Evolutionary conservation across 2,797 vertebrate genomes (phyloP), one percentile per base, ranked within the genome.

Genomic region (Cossypha dichroa): DNA sequence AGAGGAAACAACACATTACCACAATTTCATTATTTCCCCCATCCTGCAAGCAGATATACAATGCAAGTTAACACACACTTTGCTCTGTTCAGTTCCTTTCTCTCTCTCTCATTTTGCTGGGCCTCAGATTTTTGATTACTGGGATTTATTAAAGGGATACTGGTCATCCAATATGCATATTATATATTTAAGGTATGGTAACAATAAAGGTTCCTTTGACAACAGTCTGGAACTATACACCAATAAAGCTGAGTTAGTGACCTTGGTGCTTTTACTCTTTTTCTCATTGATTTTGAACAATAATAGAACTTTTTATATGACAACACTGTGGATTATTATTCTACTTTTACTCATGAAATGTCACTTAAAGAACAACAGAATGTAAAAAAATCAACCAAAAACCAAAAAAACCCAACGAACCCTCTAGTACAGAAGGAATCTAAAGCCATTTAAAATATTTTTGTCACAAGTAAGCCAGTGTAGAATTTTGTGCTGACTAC

Each of bases 321-420:
- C 45, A 41, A 38, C 7, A 59, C 10, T 34, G 28, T 46, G 9
- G 11, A 73, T 75, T 70, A 29, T 34, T 76, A 80, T n/a, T 15
- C 29, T 58, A 31, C 38, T 62, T 60, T 43, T 66, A 18, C 63
- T n/a, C 8, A 72, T 15, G 6, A 72, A 84, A 40, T 13, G 58
- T 23, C 17, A 82, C 9, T 63, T 49, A 49, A 60, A 66, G 38
- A 85, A 70, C 13, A 74, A 46, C 8, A 87, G 23, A 78, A 56
- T 21, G 31, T 8, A 49, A 64, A 74, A 41, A 69, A 54, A 20
- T 36, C 10, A 58, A n/a, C 10, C 22, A 33, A 67, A 4, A 15
- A 83, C 8, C 3, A 34, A 34, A 51, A 67, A 21, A 28, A 0
- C 0, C 10, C 7, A 43, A 41, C 5, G 22, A 49, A 13, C 4